A percentile compares a stretch with the other conserved stretches of the same genome.
Evolutionary conservation across 2,113 vertebrate species (phyloP).

Genomic region (Castor canadensis): DNA sequence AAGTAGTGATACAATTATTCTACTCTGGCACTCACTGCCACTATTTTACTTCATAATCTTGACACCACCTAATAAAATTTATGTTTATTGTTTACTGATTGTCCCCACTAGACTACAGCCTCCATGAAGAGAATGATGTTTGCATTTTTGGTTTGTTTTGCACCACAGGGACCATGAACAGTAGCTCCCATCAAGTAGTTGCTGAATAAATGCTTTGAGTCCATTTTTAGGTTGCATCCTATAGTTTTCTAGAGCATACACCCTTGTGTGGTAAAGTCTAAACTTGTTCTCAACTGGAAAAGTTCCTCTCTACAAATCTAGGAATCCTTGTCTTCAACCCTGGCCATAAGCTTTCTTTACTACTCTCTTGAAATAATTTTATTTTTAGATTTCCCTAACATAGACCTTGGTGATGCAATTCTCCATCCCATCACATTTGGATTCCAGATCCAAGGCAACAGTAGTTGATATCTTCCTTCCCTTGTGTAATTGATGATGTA

Average conservation of each 20-base stretch:
- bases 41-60: background rate
- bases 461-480: background rate
- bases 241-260: background rate
- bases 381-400: background rate
- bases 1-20: background rate
- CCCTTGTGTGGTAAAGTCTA: background rate
- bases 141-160: background rate
- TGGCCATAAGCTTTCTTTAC: background rate
- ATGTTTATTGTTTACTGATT: background rate
- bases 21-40: background rate
- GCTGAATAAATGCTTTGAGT: background rate
- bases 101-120: background rate
- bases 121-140: background rate
- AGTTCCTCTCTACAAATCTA: background rate
- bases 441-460: background rate
- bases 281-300: background rate
- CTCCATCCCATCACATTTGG: too few species aligned
- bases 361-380: background rate
- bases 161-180: background rate
- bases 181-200: background rate
- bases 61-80: background rate
- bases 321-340: background rate
- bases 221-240: background rate
- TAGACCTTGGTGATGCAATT: background rate
- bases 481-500: background rate